phyloP scores from a whole-genome alignment of 2,888 invertebrate genomes.

The Thysanoteuthis rhombus region DNA sequence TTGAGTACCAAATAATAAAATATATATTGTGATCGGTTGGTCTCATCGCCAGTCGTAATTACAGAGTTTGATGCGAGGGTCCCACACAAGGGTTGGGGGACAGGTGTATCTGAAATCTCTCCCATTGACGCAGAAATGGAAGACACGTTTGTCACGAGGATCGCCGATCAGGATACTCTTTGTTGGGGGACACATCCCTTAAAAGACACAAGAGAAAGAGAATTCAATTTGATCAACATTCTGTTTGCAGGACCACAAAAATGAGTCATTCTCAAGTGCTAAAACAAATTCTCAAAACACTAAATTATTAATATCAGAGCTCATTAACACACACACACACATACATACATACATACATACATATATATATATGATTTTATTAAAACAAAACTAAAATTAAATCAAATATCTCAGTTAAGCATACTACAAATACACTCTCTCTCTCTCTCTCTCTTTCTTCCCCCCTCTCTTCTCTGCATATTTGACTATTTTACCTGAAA shows the following conservation, averaged over 20 bases:
- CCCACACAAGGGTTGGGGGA: constrained; percentile 24
- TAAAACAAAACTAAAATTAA: no score
- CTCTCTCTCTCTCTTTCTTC: no score
- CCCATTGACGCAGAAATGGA: constrained; percentile 13
- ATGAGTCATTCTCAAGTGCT: neutral
- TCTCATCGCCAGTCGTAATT: neutral
- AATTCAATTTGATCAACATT: neutral
- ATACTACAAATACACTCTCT: no score
- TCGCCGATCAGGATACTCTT: neutral
- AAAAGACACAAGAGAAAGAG: neutral
- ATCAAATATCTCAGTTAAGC: no score
- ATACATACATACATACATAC: no score
- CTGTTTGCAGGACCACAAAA: no score
- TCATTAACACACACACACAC: no score
- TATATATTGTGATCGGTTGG: neutral
- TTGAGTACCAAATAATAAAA: neutral
- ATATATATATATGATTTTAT: no score
- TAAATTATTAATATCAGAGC: no score
- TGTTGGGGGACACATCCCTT: neutral
- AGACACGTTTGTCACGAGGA: neutral
- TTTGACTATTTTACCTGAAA: no score
- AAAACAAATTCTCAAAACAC: neutral
- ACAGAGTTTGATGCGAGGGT: neutral
- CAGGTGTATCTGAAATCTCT: neutral
- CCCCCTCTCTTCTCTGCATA: no score